Conservation (phyloP, 2,113 vertebrate genomes). For the Hemiprocne comata region DNA sequence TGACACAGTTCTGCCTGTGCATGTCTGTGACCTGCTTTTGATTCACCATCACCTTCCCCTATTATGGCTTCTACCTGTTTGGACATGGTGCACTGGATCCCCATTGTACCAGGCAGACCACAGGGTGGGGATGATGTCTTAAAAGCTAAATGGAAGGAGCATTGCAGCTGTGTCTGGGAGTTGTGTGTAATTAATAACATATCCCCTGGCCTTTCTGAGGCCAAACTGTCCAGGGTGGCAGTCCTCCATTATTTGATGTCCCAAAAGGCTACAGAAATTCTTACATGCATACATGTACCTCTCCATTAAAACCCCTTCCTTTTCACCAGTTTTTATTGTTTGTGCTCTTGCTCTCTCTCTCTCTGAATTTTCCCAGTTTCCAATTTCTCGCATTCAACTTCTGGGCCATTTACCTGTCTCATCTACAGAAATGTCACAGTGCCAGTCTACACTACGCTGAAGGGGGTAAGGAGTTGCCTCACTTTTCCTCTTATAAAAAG, state of each 20-base stretch:
- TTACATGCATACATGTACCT: background rate
- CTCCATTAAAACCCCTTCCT: background rate
- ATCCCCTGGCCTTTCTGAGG: background rate
- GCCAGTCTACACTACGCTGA: constrained; percentile 88
- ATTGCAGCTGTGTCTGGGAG: background rate
- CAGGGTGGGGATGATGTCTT: background rate
- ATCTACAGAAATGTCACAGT: constrained; percentile 88
- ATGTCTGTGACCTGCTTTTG: background rate
- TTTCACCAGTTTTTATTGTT: constrained; percentile 6
- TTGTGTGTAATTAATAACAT: background rate
- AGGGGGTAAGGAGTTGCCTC: constrained; percentile 81
- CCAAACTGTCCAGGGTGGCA: background rate
- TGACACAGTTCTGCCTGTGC: background rate
- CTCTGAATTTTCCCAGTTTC: constrained; percentile 72
- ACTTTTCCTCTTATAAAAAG: background rate
- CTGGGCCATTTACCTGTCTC: constrained; percentile 81
- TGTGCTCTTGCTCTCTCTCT: background rate
- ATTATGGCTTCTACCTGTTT: background rate
- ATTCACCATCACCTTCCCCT: background rate
- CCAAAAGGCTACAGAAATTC: background rate
- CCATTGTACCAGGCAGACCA: background rate
- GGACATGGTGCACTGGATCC: background rate
- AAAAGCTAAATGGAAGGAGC: background rate
- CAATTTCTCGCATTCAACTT: constrained; percentile 70
- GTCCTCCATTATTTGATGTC: background rate